Percentiles rank a stretch among this genome's conserved stretches.
These are phyloP conservation scores for Amphilophus citrinellus DNA, from an alignment of 2,113 vertebrate species.

Conservation along the genomic window DNA sequence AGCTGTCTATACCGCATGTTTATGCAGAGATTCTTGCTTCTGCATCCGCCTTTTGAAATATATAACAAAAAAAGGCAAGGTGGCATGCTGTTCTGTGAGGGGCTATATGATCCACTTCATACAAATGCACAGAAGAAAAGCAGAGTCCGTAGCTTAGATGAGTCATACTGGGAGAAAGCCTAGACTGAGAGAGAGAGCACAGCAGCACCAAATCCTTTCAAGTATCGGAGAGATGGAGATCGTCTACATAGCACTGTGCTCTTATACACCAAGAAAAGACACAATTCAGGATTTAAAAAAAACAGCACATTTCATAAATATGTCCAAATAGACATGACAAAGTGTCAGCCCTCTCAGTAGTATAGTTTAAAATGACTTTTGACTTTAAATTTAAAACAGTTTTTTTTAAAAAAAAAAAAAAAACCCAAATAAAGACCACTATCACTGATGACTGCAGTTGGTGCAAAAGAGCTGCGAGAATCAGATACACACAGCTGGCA, in stretches of 20 bases:
- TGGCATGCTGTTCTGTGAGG: not conserved
- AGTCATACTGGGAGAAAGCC: conserved; percentile 43
- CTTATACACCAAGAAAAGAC: not conserved
- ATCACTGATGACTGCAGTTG: not conserved
- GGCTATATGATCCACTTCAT: conserved; percentile 26
- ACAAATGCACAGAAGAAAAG: conserved; percentile 14
- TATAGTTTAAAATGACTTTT: not conserved
- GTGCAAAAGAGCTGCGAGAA: not conserved
- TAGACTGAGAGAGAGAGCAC: conserved; percentile 1
- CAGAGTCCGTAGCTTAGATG: conserved; percentile 15
- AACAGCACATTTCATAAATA: not conserved
- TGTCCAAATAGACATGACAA: not conserved
- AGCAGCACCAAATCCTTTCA: conserved; percentile 34
- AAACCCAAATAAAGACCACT: too few species aligned
- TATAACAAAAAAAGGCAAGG: conserved; percentile 1
- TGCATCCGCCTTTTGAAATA: not conserved
- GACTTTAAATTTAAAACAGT: not conserved
- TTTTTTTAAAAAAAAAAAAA: not conserved
- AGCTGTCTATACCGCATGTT: not conserved
- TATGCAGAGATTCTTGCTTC: not conserved
- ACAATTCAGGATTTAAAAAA: not conserved
- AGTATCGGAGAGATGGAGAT: conserved; percentile 4
- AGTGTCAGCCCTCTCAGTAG: not conserved
- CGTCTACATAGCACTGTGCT: not conserved
- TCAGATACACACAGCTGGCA: conserved; percentile 21